Conservation (phyloP, 2,888 invertebrate species). For the Xestia rhomboidea region DNA sequence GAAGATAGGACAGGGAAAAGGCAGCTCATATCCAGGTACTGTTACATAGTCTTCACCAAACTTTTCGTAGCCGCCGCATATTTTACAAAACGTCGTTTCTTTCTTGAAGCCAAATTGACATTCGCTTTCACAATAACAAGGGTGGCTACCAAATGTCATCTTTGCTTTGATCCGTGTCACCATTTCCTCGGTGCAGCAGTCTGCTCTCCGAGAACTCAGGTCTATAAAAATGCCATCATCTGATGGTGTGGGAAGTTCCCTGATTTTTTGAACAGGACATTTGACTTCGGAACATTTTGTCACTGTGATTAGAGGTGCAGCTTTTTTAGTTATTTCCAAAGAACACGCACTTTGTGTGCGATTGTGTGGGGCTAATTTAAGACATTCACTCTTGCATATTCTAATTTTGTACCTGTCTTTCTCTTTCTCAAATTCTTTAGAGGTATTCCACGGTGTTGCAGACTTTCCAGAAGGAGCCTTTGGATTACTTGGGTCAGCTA, state of each 20-base stretch:
- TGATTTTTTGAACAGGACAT: conserved; percentile 73
- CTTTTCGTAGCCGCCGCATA: conserved; percentile 85
- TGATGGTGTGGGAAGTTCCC: conserved; percentile 69
- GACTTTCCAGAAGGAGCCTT: conserved; percentile 12
- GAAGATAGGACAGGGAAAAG: conserved; percentile 85
- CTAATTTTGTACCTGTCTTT: conserved; percentile 67
- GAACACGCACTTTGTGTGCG: conserved; percentile 68
- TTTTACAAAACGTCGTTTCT: conserved; percentile 83
- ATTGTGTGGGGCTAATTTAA: conserved; percentile 52
- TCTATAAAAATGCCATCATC: conserved; percentile 78
- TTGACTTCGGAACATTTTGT: too few relatives aligned
- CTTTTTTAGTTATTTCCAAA: conserved; percentile 73
- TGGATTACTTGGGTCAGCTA: conserved; percentile 47
- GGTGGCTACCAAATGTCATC: conserved; percentile 75
- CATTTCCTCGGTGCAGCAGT: conserved; percentile 77
- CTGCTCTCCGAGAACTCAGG: conserved; percentile 67
- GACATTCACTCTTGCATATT: conserved; percentile 72
- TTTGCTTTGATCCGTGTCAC: conserved; percentile 76
- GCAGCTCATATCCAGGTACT: conserved; percentile 67
- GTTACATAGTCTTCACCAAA: conserved; percentile 77
- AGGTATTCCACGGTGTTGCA: conserved; percentile 24
- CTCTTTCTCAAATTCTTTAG: conserved; percentile 59
- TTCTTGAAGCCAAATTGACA: conserved; percentile 83
- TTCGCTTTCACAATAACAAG: conserved; percentile 85
- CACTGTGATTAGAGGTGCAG: conserved; percentile 51